Percentiles rank a stretch among this genome's conserved stretches.
Evolutionary conservation across 2,113 vertebrate genomes (phyloP).

Genomic region (Etheostoma spectabile): DNA sequence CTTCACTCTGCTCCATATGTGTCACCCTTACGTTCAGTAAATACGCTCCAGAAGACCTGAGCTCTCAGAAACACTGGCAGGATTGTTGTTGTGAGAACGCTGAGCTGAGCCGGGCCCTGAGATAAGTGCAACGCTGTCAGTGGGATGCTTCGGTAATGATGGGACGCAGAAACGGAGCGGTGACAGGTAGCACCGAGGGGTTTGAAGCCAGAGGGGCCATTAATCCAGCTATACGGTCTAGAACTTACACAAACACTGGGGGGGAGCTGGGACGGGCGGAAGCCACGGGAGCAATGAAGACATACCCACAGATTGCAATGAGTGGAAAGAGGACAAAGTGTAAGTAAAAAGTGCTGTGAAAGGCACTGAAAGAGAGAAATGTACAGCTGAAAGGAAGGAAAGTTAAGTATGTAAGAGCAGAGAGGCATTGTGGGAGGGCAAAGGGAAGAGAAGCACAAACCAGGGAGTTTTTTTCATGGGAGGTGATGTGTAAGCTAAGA

Average conservation of each 20-base stretch:
- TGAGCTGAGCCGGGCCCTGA: slow-evolving; percentile 39
- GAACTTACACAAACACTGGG: slow-evolving; percentile 45
- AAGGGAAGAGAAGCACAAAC: background rate
- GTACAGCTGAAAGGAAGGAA: slow-evolving; percentile 24
- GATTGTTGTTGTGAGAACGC: slow-evolving; percentile 54
- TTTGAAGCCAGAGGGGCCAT: slow-evolving; percentile 67
- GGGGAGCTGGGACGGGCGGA: slow-evolving; percentile 12
- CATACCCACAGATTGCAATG: background rate
- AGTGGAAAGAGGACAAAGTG: slow-evolving; percentile 17
- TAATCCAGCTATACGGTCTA: slow-evolving; percentile 51
- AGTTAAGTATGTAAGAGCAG: slow-evolving; percentile 17
- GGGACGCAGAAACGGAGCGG: slow-evolving; percentile 59
- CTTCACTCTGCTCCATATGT: slow-evolving; percentile 54
- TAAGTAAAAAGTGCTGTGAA: slow-evolving; percentile 14
- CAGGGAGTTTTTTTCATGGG: background rate
- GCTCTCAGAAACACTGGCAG: slow-evolving; percentile 46
- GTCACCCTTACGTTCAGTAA: slow-evolving; percentile 63
- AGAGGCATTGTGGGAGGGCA: slow-evolving; percentile 15
- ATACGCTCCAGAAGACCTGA: slow-evolving; percentile 56
- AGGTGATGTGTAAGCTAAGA: background rate
- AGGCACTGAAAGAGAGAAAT: slow-evolving; percentile 3
- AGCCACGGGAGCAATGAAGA: slow-evolving; percentile 27
- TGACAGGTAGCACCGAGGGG: slow-evolving; percentile 70
- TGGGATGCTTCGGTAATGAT: slow-evolving; percentile 59
- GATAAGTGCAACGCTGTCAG: slow-evolving; percentile 65